Percentiles rank a stretch among this genome's conserved stretches.
Conservation (phyloP, 64 coral and sea anemone genomes). For the Stylophora pistillata region DNA sequence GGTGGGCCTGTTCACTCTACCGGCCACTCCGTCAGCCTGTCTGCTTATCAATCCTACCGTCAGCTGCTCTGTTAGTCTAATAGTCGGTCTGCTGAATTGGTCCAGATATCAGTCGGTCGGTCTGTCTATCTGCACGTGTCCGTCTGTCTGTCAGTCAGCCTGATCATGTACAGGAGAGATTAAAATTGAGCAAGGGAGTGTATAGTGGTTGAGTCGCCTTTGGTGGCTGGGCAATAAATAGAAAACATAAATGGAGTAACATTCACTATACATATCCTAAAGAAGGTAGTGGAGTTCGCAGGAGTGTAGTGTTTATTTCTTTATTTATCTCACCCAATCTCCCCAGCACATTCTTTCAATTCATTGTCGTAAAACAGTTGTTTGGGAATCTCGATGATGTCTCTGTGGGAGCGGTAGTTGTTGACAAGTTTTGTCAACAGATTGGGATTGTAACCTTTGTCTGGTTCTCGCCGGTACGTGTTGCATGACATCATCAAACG, state of each 20-base stretch:
- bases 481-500: conserved; percentile 63
- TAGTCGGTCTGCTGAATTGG: too few species aligned
- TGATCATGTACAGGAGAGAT: too few species aligned
- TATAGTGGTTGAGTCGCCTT: too few species aligned
- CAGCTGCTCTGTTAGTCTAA: not conserved
- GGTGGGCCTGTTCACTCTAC: not conserved
- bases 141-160: too few species aligned
- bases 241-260: too few species aligned
- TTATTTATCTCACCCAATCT: conserved; percentile 31
- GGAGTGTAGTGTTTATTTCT: not conserved
- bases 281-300: too few species aligned
- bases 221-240: too few species aligned
- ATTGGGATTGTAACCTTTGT: conserved; percentile 23
- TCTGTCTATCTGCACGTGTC: too few species aligned
- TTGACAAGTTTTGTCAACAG: conserved; percentile 64
- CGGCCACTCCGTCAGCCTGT: not conserved
- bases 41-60: too few species aligned
- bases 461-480: conserved; percentile 33
- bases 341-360: conserved; percentile 77
- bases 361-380: conserved; percentile 77
- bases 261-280: too few species aligned
- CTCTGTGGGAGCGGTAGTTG: conserved; percentile 70
- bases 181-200: too few species aligned
- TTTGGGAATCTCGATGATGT: conserved; percentile 85
- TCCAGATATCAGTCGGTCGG: too few species aligned